phyloP scores from a whole-genome alignment of 2,888 invertebrate genomes.

The Mongoloraphidia duomilia region DNA sequence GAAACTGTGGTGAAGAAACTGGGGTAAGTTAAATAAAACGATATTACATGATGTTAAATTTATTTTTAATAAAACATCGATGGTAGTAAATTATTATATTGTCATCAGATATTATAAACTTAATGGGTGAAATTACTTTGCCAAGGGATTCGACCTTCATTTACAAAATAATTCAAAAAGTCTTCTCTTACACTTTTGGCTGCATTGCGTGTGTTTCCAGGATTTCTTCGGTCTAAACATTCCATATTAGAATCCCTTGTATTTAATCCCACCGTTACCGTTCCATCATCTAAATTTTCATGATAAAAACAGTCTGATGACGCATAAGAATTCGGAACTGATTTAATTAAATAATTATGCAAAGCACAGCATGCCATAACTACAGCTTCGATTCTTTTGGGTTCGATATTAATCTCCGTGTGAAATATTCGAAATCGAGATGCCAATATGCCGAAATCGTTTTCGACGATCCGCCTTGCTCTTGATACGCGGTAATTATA shows the following conservation, averaged over 20 bases:
- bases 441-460: constrained; percentile 13
- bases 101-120: too few relatives aligned
- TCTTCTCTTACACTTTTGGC: constrained; percentile 8
- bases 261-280: neutral
- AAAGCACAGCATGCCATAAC: constrained; percentile 12
- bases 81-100: too few relatives aligned
- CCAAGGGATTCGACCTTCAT: constrained; percentile 8
- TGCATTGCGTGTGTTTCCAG: neutral
- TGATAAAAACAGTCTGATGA: constrained; percentile 7
- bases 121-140: constrained; percentile 2
- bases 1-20: too few relatives aligned
- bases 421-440: constrained; percentile 12
- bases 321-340: constrained; percentile 3
- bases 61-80: too few relatives aligned
- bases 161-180: constrained; percentile 7
- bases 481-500: constrained; percentile 16
- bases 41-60: too few relatives aligned
- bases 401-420: constrained; percentile 11
- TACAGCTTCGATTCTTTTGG: constrained; percentile 8
- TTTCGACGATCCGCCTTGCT: constrained; percentile 12
- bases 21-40: too few relatives aligned
- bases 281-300: constrained; percentile 8
- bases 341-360: constrained; percentile 12
- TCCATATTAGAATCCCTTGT: constrained; percentile 1
- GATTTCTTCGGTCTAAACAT: neutral